Evolutionary conservation across 37 sponge, comb jelly and placozoan species (phyloP).

Genomic region (Halisarca cf. caerulea): DNA sequence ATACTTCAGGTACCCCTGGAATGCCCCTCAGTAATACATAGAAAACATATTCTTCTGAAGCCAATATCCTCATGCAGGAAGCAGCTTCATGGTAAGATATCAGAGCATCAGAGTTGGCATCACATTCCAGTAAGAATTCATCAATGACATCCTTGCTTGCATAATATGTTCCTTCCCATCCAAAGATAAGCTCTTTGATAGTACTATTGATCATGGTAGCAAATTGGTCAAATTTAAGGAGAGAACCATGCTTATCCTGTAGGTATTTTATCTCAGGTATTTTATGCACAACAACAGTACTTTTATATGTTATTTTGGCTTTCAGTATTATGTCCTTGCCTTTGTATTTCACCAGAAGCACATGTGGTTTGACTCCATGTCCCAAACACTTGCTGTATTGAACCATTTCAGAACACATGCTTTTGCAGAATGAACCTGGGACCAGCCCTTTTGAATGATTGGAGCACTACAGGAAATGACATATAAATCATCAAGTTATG

Average conservation of each 20-base stretch:
- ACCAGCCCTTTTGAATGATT: slow-evolving; percentile 46
- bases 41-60: slow-evolving; percentile 51
- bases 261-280: not conserved
- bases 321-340: slow-evolving; percentile 51
- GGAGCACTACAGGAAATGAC: slow-evolving; percentile 34
- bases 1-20: slow-evolving; percentile 37
- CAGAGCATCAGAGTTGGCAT: slow-evolving; percentile 33
- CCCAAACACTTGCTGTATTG: slow-evolving; percentile 50
- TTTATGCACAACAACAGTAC: not conserved
- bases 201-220: not conserved
- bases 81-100: slow-evolving; percentile 41
- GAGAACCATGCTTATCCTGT: not conserved
- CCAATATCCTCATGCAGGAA: slow-evolving; percentile 49
- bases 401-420: slow-evolving; percentile 44
- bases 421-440: slow-evolving; percentile 56
- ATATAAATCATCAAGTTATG: no score
- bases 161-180: not conserved
- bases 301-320: not conserved
- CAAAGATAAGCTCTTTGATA: not conserved
- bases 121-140: slow-evolving; percentile 50
- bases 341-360: slow-evolving; percentile 46
- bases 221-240: not conserved
- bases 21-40: slow-evolving; percentile 35
- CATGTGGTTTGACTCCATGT: slow-evolving; percentile 63
- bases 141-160: slow-evolving; percentile 17